Conservation (phyloP, 2,113 vertebrate genomes). For the Coturnix japonica region DNA sequence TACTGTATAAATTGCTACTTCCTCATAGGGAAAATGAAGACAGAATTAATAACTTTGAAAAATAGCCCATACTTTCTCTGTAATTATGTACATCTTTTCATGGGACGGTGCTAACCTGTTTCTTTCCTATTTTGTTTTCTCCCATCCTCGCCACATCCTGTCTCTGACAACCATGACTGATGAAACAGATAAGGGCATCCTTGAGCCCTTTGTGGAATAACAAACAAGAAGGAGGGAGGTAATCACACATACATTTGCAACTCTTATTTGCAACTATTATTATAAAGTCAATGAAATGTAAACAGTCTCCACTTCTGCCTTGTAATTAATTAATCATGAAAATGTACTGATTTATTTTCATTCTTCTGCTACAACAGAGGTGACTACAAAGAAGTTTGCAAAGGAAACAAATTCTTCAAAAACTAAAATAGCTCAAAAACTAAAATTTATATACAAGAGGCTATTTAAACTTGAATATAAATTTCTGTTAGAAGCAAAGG, state of each 20-base stretch:
- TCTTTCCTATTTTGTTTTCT: constrained; percentile 32
- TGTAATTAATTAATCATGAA: constrained; percentile 56
- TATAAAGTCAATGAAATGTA: constrained; percentile 51
- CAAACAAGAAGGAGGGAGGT: constrained; percentile 1
- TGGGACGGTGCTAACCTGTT: background rate
- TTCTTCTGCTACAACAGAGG: background rate
- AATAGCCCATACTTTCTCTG: background rate
- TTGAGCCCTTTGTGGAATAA: constrained; percentile 21
- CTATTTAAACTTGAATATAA: background rate
- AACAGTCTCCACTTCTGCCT: constrained; percentile 24
- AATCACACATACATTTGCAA: constrained; percentile 3
- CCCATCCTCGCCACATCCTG: background rate
- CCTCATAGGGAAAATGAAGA: background rate
- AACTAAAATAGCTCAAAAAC: background rate
- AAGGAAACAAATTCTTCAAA: background rate
- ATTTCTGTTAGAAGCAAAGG: background rate
- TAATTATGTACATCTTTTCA: constrained; percentile 26
- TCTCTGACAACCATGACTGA: background rate
- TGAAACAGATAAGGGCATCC: constrained; percentile 16
- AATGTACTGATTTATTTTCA: background rate
- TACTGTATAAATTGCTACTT: background rate
- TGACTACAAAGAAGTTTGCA: background rate
- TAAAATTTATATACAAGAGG: background rate
- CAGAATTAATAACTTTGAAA: constrained; percentile 20
- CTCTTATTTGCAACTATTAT: constrained; percentile 12